Base-by-base conservation (phyloP, 2,113 vertebrate genomes). In the Aptenodytes forsteri region DNA sequence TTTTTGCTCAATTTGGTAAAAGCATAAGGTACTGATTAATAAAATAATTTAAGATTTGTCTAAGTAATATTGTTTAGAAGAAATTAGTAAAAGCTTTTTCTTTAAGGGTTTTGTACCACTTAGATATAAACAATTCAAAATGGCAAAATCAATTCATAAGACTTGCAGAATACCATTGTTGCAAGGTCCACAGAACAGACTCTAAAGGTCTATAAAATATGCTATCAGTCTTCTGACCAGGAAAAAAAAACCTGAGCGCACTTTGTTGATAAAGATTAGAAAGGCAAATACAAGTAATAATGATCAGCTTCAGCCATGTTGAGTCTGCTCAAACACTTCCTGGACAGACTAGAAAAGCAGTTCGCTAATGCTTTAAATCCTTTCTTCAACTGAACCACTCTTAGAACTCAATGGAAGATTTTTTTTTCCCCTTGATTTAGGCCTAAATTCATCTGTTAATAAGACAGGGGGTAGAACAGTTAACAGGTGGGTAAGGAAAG, bases 281-380 rank as follows among this genome's bases (percentile, higher is more conserved):
- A 87, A 92, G 72, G 42, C 47, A 96, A 96, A 92, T 93, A 94
- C 6, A 78, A 42, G 55, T 58, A 95, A 66, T 90, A 94, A 95
- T 77, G 40, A 93, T 77, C 86, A 90, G 56, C 61, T 77, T 78
- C 77, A 84, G 65, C 52, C 67, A 56, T 62, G 47, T 83, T 0
- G 1, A 89, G 23, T 90, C 88, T 84, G 26, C 22, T 91, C 55
- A 55, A 73, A 84, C 52, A 34, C 81, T 92, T 96, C 76, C 88
- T 90, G 76, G 59, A 84, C 50, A 90, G 76, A 58, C 52, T 42
- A 81, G 80, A 92, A 80, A 83, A 58, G 46, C 42, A 86, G 16
- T 73, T 93, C 47, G 22, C n/a, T 73, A n/a, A 54, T 34, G 16
- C 17, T 92, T 70, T 77, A 13, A 83, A 73, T 66, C 55, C 16